Conservation (phyloP, 2,888 invertebrate species). For the Heteropelma amictum region DNA sequence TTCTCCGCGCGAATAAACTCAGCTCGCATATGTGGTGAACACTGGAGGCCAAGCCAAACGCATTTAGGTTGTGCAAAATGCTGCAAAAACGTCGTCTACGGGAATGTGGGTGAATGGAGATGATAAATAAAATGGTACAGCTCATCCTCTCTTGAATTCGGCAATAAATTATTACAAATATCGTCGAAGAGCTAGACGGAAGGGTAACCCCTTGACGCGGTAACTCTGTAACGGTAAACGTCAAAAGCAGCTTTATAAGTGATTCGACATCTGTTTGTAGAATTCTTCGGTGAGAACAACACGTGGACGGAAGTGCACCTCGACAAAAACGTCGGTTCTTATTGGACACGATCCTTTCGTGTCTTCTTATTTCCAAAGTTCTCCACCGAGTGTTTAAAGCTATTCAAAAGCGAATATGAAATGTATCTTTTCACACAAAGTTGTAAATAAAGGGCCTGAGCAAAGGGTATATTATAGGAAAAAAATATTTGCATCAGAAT, state of each 20-base stretch:
- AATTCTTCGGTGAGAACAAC: neutral
- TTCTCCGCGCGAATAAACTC: too few relatives aligned
- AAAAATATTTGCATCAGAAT: constrained; percentile 45
- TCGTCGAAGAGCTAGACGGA: too few relatives aligned
- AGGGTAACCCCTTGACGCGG: too few relatives aligned
- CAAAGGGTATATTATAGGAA: neutral
- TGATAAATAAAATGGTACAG: too few relatives aligned
- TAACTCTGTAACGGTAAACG: neutral
- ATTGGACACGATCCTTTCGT: neutral
- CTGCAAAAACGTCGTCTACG: too few relatives aligned
- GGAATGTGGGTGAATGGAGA: too few relatives aligned
- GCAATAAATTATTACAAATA: too few relatives aligned
- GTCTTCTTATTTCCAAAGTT: neutral
- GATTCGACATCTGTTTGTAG: neutral
- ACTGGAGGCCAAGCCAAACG: too few relatives aligned
- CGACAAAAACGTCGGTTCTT: too few relatives aligned
- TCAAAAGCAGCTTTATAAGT: neutral
- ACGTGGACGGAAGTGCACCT: neutral
- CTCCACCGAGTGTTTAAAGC: neutral
- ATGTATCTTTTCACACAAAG: constrained; percentile 22
- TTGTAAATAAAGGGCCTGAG: constrained; percentile 6
- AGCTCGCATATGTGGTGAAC: too few relatives aligned
- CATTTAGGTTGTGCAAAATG: too few relatives aligned
- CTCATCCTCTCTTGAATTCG: too few relatives aligned
- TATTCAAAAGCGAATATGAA: neutral